Base-by-base conservation (phyloP, 2,113 vertebrate species). In the Alexandromys fortis region DNA sequence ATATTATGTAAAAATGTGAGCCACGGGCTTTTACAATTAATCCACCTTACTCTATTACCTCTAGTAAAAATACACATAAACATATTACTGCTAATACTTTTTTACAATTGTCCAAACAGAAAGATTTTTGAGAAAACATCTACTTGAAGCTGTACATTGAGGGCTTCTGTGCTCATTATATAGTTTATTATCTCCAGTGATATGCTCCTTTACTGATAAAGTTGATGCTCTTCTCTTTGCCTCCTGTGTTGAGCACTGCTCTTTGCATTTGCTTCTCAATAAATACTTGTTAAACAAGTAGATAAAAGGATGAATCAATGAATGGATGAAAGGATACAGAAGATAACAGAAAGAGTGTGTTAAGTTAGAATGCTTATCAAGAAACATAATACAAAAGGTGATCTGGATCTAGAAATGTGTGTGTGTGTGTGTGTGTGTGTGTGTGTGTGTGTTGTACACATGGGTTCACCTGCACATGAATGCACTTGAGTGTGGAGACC, bases 181-280 rank as follows among this genome's bases (percentile, higher is more conserved):
- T 70, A 86, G 83, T 86, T 90, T 89, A 89, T 42, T 86, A 9
- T 94, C 22, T 61, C 45, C 93, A 16, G 90, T 86, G 77, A 11
- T 73, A 75, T 19, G 5, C 47, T 94, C 38, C 16, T 8, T 4
- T 38, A 22, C 67, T 76, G 75, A 58, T 19, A 58, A 83, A 94
- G 26, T 33, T 0, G 47, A 86, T 49, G 9, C 16, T 38, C 70
- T 95, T 90, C 9, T 90, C 28, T 96, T 2, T 49, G 8, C 90
- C 52, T 89, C 67, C 47, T 75, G 11, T 9, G 42, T 52, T 88
- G 49, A 87, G 5, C 0, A 33, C 0, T n/a, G 33, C 7, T 89
- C 17, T 55, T 93, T 65, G 26, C 4, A 26, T 28, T 8, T 10
- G 67, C 16, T 22, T 83, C 17, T 13, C 67, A 90, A 16, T 67